These are phyloP conservation scores for Eulemur mongoz DNA, from an alignment of 2,797 vertebrate genomes.

Conservation along the genomic window DNA sequence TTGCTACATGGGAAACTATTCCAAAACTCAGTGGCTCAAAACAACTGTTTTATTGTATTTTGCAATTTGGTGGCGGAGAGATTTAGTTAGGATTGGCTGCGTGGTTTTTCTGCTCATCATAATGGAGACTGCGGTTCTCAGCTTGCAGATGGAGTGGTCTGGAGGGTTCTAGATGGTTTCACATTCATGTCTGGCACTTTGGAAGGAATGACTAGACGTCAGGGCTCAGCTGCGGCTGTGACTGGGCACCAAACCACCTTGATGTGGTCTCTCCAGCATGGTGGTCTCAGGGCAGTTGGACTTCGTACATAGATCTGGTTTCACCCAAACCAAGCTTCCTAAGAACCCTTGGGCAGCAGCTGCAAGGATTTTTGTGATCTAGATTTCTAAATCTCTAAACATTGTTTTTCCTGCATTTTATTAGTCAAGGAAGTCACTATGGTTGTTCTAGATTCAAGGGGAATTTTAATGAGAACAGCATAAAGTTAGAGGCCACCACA, in stretches of 20 bases:
- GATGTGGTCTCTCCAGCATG: not conserved
- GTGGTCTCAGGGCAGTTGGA: not conserved
- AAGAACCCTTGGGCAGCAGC: not conserved
- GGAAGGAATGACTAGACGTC: not conserved
- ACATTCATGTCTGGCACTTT: not conserved
- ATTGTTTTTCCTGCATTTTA: not conserved
- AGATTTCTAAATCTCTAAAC: conserved; percentile 1
- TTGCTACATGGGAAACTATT: conserved; percentile 7
- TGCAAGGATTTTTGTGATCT: not conserved
- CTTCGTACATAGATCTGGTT: not conserved
- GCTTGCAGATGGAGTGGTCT: not conserved
- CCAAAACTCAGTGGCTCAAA: not conserved
- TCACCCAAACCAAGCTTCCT: not conserved
- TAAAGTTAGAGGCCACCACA: not conserved
- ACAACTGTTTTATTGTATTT: not conserved
- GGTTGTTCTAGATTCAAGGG: not conserved
- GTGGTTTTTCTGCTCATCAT: not conserved
- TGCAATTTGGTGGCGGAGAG: not conserved
- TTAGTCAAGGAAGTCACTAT: not conserved
- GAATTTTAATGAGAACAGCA: not conserved
- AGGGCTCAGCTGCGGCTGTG: not conserved
- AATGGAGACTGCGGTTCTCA: not conserved
- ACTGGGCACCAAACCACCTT: not conserved
- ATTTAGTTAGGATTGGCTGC: not conserved
- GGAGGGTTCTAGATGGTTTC: not conserved